These are phyloP conservation scores for Aldabrachelys gigantea DNA, from an alignment of 2,113 vertebrate genomes.

Conservation along the genomic window DNA sequence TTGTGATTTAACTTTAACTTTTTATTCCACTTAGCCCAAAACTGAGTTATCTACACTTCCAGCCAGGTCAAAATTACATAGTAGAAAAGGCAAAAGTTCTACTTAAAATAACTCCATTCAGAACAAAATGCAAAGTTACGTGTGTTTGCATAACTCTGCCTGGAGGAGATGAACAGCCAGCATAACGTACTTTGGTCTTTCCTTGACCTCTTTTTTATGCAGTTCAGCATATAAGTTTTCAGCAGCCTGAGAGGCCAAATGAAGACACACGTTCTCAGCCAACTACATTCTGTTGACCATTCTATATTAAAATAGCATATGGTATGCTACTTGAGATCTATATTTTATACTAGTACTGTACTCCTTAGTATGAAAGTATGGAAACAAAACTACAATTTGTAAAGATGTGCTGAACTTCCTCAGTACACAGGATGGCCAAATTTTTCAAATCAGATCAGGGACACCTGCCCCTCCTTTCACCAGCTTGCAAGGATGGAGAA, in stretches of 20 bases:
- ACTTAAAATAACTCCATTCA: conserved; percentile 15
- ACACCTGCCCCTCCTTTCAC: background rate
- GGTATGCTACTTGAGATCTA: conserved; percentile 16
- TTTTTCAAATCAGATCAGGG: background rate
- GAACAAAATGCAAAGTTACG: background rate
- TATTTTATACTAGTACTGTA: conserved; percentile 31
- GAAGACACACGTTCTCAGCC: background rate
- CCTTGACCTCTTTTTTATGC: background rate
- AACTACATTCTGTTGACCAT: background rate
- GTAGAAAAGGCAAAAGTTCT: conserved; percentile 1
- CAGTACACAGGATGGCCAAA: background rate
- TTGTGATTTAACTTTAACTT: background rate
- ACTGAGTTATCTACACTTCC: background rate
- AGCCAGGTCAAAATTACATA: background rate
- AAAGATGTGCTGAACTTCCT: background rate
- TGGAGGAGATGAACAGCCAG: conserved; percentile 29
- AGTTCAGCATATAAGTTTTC: conserved; percentile 24
- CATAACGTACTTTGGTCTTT: background rate
- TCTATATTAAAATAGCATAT: conserved; percentile 12
- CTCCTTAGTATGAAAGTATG: conserved; percentile 14
- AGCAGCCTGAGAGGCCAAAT: conserved; percentile 23
- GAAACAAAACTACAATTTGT: background rate
- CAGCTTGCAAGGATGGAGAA: background rate
- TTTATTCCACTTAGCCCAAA: background rate
- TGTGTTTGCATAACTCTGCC: conserved; percentile 39